Base-by-base conservation (phyloP, 2,113 vertebrate genomes). In the Apeltes quadracus region DNA sequence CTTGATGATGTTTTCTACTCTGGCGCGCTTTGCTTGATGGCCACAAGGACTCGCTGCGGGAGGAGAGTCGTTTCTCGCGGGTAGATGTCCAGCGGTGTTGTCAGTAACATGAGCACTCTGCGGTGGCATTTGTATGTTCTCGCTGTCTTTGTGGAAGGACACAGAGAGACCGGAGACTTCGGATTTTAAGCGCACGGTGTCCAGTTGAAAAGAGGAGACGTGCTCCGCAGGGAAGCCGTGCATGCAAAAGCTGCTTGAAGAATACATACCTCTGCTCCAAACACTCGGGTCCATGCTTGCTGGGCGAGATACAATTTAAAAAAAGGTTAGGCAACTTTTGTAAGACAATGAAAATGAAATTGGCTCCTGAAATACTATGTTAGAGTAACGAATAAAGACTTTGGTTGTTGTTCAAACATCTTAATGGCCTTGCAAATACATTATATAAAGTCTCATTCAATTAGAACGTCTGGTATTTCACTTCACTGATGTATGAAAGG, bases 1-100 rank as follows among this genome's bases (percentile, higher is more conserved):
- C 84, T 78, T 94, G 81, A 97, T 90, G 64, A 97, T 97, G 76
- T 95, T 96, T 84, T 99, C 97, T 43, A 98, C 97, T 72, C 97
- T 93, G 63, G 96, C 95, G 18, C 95, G 90, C 86, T 99, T 99
- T 11, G 95, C 96, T 79, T 50, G 92, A 69, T 93, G 77, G 25
- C 95, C 92, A 23, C 93, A 92, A 0, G 68, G 22, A 18, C 44
- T 20, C 15, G 86, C 75, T 64, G 83, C 72, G 25, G 78, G 79
- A 29, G 73, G 1, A 0, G 58, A 55, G 22, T 48, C 54, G 51
- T 27, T 78, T 75, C 82, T 83, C 22, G 79, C 56, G 13, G 86
- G 86, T 20, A 78, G 9, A 14, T 81, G 61, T 10, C 64, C 85
- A 48, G 77, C 1, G 5, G 0, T 51, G 59, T 50, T 78, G 53